phyloP scores from a whole-genome alignment of 2,888 invertebrate species.

The Octodonta nipae region DNA sequence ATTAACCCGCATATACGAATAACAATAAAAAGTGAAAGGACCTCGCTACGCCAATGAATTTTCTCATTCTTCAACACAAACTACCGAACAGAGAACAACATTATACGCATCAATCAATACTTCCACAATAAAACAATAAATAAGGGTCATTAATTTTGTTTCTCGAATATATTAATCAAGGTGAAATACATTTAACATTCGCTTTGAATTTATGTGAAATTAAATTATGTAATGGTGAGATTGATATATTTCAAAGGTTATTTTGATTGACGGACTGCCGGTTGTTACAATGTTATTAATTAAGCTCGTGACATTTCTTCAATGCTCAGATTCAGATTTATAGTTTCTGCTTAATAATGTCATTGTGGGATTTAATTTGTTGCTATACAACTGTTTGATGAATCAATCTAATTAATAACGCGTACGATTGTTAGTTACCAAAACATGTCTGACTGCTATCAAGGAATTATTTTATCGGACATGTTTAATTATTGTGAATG shows the following conservation, averaged over 20 bases:
- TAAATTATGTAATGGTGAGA: neutral
- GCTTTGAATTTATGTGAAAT: neutral
- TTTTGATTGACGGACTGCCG: conserved; percentile 6
- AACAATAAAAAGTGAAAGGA: no score
- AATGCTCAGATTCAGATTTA: no score
- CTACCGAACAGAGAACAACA: conserved; percentile 28
- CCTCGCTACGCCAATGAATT: no score
- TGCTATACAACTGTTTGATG: no score
- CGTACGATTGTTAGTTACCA: no score
- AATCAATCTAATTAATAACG: no score
- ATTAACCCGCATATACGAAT: no score
- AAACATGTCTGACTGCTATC: no score
- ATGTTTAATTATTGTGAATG: no score
- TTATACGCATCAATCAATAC: conserved; percentile 31
- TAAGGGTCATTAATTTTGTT: conserved; percentile 22
- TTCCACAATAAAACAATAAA: conserved; percentile 24
- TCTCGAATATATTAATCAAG: conserved; percentile 18
- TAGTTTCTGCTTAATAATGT: no score
- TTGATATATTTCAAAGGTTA: conserved; percentile 5
- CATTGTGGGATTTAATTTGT: no score
- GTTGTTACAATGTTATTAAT: conserved; percentile 6
- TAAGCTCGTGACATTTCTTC: conserved; percentile 7
- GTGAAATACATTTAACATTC: conserved; percentile 7
- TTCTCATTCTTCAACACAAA: conserved; percentile 20
- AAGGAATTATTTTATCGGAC: no score